Base-by-base conservation (phyloP, 1,140 invertebrate genomes). In the Ericerus pela region DNA sequence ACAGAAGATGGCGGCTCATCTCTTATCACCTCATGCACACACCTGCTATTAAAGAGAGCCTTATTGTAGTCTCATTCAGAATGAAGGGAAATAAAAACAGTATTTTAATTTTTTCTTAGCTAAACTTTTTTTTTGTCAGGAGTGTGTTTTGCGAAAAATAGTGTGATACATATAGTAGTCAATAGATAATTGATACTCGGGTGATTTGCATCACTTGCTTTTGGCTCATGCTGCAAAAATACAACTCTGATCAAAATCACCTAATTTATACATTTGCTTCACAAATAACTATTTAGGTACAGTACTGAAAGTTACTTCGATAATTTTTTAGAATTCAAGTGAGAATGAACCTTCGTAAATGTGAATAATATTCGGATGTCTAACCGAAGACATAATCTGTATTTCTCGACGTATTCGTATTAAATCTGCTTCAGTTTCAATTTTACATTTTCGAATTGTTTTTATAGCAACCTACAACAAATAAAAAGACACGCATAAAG, bases 391-490 rank as follows among this genome's bases (percentile, higher is more conserved):
- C 94, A 98, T 97, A 64, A 99, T 98, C 70, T 96, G 90, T 67
- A 99, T 96, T 72, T 99, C 95, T 61, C 95, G 74, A 61, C 92
- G 75, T 68, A 99, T 96, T 65, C 94, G 78, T 53, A 94, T 81
- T 54, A 98, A 75, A 76, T 99, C 95, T 20, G 93, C 90, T 66
- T 97, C 93, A 31, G 89, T 94, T 71, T 96, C 91, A 64, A 99
- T 97, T 78, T 97, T 97, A 65, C 88, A 92, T 74, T 99, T 98
- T 71, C 96, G 96, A 56, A 99, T 98, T 11, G 94, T 96, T 74
- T 99, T 99, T 61, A 99, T 97, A 52, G 95, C 95, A 62, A 83
- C 81, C 80, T 82, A 63, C 24, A 68, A 67, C 58, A 53, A 57
- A 60, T 58, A 58, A 59, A 4, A 10, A 56, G 52, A 52, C 36